Evolutionary conservation across 2,113 vertebrate genomes (phyloP).

Genomic region (Dunckerocampus dactyliophorus): DNA sequence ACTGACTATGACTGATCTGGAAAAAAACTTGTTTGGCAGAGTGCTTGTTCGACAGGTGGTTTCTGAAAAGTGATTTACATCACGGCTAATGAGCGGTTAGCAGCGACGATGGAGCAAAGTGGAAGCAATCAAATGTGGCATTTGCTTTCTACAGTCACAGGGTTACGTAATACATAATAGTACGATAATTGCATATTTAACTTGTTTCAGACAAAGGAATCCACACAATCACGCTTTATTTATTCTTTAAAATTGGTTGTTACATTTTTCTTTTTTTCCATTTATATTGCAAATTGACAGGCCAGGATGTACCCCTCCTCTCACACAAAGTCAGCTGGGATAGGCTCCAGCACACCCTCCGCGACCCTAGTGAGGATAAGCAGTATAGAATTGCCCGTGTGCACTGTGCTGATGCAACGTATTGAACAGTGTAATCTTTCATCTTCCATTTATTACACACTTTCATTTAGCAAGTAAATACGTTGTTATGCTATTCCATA

Average conservation of each 20-base stretch:
- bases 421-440: background rate
- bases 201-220: constrained; percentile 11
- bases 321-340: no score
- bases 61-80: constrained; percentile 14
- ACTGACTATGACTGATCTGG: background rate
- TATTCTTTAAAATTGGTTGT: no score
- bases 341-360: no score
- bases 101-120: constrained; percentile 8
- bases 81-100: constrained; percentile 4
- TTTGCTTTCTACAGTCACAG: constrained; percentile 5
- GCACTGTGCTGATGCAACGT: no score
- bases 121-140: constrained; percentile 31
- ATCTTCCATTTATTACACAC: background rate
- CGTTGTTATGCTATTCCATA: no score
- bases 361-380: no score
- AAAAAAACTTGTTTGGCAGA: background rate
- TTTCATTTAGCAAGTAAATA: no score
- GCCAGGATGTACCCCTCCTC: no score
- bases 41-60: constrained; percentile 35
- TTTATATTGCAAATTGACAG: no score
- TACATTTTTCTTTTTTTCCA: no score
- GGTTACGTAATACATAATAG: background rate
- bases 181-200: constrained; percentile 9
- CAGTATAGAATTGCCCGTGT: no score
- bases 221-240: no score